These are phyloP conservation scores for Gobio gobio DNA, from an alignment of 2,113 vertebrate genomes.

Conservation along the genomic window DNA sequence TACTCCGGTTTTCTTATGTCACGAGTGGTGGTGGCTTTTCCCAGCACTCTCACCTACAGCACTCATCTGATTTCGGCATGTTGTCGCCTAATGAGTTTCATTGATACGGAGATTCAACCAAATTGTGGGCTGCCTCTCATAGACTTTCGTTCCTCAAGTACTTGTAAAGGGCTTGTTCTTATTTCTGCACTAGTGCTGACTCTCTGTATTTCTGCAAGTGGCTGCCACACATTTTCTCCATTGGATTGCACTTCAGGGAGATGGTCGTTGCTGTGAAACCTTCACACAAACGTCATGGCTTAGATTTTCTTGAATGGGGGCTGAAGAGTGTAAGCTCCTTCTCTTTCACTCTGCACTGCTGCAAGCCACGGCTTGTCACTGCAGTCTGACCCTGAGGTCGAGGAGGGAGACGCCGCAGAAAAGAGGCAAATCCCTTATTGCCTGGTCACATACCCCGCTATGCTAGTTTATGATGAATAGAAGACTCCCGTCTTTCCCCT, in stretches of 20 bases:
- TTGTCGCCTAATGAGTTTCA: constrained; percentile 19
- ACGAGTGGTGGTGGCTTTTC: background rate
- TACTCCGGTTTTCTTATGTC: background rate
- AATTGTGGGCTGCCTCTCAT: background rate
- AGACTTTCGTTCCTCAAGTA: background rate
- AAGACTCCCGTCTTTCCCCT: background rate
- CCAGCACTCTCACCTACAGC: background rate
- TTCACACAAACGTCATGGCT: constrained; percentile 13
- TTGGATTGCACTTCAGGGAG: constrained; percentile 3
- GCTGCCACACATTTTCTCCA: constrained; percentile 20
- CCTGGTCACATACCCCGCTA: constrained; percentile 23
- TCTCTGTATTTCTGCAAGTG: background rate
- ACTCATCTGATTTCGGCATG: constrained; percentile 12
- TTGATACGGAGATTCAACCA: background rate
- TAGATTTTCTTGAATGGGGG: constrained; percentile 33
- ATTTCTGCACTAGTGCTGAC: background rate
- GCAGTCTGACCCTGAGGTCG: constrained; percentile 76
- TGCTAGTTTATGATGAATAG: background rate
- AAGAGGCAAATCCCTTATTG: constrained; percentile 63
- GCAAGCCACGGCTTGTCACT: constrained; percentile 73
- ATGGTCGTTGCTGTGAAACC: background rate
- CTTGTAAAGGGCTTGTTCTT: constrained; percentile 12
- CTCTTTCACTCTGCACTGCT: constrained; percentile 51
- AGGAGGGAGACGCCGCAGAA: constrained; percentile 57
- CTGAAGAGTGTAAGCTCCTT: background rate